Evolutionary conservation across 2,888 invertebrate species (phyloP).

Genomic region (Chloromyia formosa): DNA sequence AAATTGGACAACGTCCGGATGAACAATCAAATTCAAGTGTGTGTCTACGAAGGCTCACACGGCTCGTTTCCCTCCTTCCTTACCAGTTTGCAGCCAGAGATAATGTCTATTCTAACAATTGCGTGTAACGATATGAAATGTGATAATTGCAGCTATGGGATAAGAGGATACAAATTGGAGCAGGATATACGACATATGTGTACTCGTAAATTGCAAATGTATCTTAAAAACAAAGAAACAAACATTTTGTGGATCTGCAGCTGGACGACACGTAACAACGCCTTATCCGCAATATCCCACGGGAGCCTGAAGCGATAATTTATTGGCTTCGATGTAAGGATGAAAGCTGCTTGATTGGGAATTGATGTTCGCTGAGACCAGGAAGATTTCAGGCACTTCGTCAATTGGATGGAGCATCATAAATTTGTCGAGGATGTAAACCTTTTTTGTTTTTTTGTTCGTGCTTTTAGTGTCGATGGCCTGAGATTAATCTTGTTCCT

Average conservation of each 20-base stretch:
- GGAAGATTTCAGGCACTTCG: slow-evolving; percentile 5
- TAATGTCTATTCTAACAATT: not conserved
- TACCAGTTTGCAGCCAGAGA: not conserved
- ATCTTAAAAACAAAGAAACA: not conserved
- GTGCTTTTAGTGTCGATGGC: not conserved
- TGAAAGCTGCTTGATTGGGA: not conserved
- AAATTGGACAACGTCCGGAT: not conserved
- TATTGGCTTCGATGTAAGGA: slow-evolving; percentile 2
- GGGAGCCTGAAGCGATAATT: not conserved
- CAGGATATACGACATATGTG: not conserved
- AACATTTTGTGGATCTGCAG: not conserved
- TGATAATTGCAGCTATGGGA: not conserved
- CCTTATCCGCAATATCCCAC: not conserved
- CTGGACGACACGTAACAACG: not conserved
- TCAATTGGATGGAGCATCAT: not conserved
- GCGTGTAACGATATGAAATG: slow-evolving; percentile 1
- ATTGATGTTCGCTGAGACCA: not conserved
- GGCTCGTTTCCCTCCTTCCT: not conserved
- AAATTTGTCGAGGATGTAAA: not conserved
- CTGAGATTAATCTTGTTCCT: slow-evolving; percentile 4
- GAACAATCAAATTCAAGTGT: not conserved
- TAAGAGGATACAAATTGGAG: not conserved
- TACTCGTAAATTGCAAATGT: not conserved
- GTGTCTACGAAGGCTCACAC: not conserved
- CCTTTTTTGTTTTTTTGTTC: not conserved